Evolutionary conservation across 2,888 invertebrate species (phyloP).

Genomic region (Drosophila mettleri): DNA sequence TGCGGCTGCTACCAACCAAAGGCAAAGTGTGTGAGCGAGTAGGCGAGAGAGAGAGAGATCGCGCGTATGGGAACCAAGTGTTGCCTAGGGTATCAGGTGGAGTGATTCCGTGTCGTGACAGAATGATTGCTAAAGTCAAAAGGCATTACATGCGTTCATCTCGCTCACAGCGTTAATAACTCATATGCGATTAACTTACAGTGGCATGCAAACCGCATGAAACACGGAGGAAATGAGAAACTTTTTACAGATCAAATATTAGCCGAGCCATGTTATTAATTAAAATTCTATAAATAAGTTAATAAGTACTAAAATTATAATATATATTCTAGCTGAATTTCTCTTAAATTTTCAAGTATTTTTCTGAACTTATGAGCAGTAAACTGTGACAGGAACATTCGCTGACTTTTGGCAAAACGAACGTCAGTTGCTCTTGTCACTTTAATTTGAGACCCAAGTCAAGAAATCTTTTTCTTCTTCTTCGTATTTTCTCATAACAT

Average conservation of each 20-base stretch:
- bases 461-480: slow-evolving; percentile 17
- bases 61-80: slow-evolving; percentile 4
- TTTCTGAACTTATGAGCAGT: background rate
- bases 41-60: background rate
- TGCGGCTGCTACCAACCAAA: slow-evolving; percentile 36
- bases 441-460: slow-evolving; percentile 44
- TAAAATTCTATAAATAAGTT: background rate
- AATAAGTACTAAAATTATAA: background rate
- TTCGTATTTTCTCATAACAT: slow-evolving; percentile 34
- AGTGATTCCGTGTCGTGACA: slow-evolving; percentile 17
- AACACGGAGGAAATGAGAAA: background rate
- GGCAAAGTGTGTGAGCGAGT: slow-evolving; percentile 4
- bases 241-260: background rate
- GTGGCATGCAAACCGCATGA: slow-evolving; percentile 2
- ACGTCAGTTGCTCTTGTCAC: slow-evolving; percentile 57
- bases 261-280: too few species aligned
- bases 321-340: background rate
- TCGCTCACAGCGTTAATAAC: slow-evolving; percentile 34
- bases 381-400: slow-evolving; percentile 5
- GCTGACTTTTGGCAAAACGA: slow-evolving; percentile 9
- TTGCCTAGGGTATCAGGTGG: slow-evolving; percentile 30
- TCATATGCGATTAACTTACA: slow-evolving; percentile 20
- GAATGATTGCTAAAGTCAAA: slow-evolving; percentile 56
- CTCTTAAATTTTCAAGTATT: background rate
- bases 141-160: slow-evolving; percentile 38